These are phyloP conservation scores for Labeo rohita DNA, from an alignment of 2,113 vertebrate genomes.

Conservation along the genomic window DNA sequence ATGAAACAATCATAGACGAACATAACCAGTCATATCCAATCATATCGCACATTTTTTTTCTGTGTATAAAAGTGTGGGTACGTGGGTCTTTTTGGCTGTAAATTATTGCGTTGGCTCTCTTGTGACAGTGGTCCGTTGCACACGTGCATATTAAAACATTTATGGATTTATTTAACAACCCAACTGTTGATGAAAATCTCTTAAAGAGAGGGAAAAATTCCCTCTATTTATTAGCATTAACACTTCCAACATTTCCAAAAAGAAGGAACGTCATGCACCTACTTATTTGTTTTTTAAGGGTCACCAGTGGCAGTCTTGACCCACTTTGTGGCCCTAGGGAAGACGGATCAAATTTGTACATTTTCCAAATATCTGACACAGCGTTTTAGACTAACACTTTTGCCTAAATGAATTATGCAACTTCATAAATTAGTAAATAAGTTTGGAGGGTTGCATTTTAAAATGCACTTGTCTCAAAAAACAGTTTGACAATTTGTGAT, in stretches of 20 bases:
- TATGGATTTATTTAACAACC: constrained; percentile 39
- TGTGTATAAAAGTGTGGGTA: background rate
- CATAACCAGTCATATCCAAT: too few species aligned
- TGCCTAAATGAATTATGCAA: background rate
- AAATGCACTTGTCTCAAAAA: background rate
- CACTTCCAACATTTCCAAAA: background rate
- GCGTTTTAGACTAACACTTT: background rate
- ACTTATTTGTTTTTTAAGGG: background rate
- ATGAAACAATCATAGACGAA: too few species aligned
- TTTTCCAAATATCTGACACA: background rate
- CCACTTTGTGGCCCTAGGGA: background rate
- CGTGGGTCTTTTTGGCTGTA: background rate
- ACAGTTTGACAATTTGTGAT: background rate
- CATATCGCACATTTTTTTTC: background rate
- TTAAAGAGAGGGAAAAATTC: constrained; percentile 22
- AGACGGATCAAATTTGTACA: background rate
- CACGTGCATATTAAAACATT: constrained; percentile 47
- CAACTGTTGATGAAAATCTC: constrained; percentile 41
- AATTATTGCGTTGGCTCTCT: background rate
- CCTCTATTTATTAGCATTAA: background rate
- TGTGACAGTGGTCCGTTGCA: background rate
- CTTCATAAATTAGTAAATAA: background rate
- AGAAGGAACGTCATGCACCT: background rate
- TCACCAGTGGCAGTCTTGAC: background rate
- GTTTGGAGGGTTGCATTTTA: background rate